Base-by-base conservation (phyloP, 2,797 vertebrate species). In the Poeciliopsis paucimaculata region DNA sequence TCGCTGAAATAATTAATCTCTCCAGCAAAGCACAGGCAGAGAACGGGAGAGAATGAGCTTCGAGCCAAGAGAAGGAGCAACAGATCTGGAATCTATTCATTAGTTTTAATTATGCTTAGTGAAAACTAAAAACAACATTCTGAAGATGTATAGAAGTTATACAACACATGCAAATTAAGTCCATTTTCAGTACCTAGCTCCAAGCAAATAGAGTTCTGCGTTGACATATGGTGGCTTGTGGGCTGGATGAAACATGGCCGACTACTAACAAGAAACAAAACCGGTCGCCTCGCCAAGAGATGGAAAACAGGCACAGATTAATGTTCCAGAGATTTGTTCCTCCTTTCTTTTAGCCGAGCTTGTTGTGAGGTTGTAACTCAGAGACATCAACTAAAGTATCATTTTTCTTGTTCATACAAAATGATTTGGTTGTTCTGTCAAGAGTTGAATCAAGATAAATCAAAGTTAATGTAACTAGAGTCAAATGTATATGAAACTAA, bases 1-100 rank as follows among this genome's bases (percentile, higher is more conserved):
- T 43, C 53, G 73, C 39, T 2, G 72, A 85, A 81, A 86, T 84
- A 82, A 88, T 89, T 72, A 79, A 73, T 85, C 47, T 74, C 26
- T 26, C 81, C 72, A 77, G 78, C 72, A 77, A 72, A 83, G 72
- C 43, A 47, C 70, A 71, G 74, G 77, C 73, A 83, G 79, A 1
- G 51, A 81, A 76, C 34, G 72, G 82, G 78, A 81, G 72, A 82
- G 70, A 77, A 79, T 73, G 34, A 81, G 11, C 66, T 28, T 26
- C 20, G 11, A 43, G 23, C 9, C 66, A 15, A 12, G 36, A 71
- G 13, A 26, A 45, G 68, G 41, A 45, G 39, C 26, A 45, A 68
- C 36, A 66, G 36, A 68, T 41, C 2, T 68, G 26, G 23, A 13
- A 26, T 26, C 3, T 6, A 41, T 26, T 68, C 10, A 12, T 41